Evolutionary conservation across 1,140 invertebrate species (phyloP), one percentile per base, ranked within the genome.

Genomic region (Drosophila pruinosa): DNA sequence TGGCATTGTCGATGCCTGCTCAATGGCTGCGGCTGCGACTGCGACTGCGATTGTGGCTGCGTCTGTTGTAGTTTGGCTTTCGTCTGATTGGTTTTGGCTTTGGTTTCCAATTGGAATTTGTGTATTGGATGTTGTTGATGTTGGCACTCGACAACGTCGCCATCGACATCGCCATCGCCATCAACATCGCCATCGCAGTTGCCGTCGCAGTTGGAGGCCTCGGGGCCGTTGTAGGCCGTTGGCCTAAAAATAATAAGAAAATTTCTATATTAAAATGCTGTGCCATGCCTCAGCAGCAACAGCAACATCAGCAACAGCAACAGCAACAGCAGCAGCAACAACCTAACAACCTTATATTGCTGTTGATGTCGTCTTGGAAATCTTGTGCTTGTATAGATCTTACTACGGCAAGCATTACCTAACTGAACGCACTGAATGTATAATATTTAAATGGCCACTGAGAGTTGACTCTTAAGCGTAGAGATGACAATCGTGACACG

Each of bases 211-310:
- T 39, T 28, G 45, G 67, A 70, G 67, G 67, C 41, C 58, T 63
- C 52, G 81, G 74, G 81, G 81, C 81, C 81, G 82, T 86, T 88
- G 81, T 86, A 86, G 81, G 81, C 81, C 81, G 81, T 86, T 86
- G 81, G 82, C 81, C 81, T 86, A 86, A 86, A 83, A 86, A 86
- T 88, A 81, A 86, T 88, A 81, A 86, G 81, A 88, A 86, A 86
- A 86, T 86, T 86, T 86, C 81, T 86, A 86, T 88, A 86, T 86
- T 86, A 86, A 86, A 86, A 86, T 86, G 81, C 81, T 88, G 72
- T 71, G 82, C 81, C 81, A 85, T 85, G 77, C 77, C 82, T 83
- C 80, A 65, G 34, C 62, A 47, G 34, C 54, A 41, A 24, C 63
- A 48, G 31, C 53, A 47, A n/a, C 39, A 34, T 4, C 22, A 36